Conservation (phyloP, 2,113 vertebrate genomes). For the Rhinichthys klamathensis region DNA sequence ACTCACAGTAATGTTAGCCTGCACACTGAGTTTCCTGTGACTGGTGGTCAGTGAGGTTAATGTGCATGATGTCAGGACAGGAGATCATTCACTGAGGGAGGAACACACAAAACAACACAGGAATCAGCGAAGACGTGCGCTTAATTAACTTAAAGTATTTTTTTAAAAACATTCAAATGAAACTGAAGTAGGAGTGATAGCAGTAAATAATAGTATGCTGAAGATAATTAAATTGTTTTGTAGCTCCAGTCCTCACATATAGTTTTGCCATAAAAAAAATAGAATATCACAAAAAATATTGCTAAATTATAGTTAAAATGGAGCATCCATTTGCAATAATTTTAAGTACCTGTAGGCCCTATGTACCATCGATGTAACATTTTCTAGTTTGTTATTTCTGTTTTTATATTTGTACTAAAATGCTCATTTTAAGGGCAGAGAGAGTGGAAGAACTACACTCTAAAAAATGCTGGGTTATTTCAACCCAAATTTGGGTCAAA, state of each 20-base stretch:
- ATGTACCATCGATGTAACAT: neutral
- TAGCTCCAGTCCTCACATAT: neutral
- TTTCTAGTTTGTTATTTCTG: neutral
- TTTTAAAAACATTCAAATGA: neutral
- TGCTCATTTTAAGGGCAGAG: neutral
- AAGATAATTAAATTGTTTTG: neutral
- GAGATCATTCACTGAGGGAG: neutral
- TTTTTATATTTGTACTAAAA: neutral
- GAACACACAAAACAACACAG: constrained; percentile 17
- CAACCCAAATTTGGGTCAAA: too few relatives aligned
- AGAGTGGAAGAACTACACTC: neutral
- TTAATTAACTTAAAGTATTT: neutral
- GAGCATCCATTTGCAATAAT: neutral
- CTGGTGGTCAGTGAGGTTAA: constrained; percentile 15
- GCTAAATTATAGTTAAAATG: neutral
- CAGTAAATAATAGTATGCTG: neutral
- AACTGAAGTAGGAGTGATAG: neutral
- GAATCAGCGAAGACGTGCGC: neutral
- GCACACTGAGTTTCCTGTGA: constrained; percentile 26
- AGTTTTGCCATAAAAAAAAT: neutral
- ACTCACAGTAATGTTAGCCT: constrained; percentile 37
- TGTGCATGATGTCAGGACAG: neutral
- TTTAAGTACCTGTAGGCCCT: neutral
- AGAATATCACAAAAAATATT: neutral
- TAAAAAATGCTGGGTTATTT: too few relatives aligned